Conservation (phyloP, 2,113 vertebrate species). For the Semicossyphus pulcher region DNA sequence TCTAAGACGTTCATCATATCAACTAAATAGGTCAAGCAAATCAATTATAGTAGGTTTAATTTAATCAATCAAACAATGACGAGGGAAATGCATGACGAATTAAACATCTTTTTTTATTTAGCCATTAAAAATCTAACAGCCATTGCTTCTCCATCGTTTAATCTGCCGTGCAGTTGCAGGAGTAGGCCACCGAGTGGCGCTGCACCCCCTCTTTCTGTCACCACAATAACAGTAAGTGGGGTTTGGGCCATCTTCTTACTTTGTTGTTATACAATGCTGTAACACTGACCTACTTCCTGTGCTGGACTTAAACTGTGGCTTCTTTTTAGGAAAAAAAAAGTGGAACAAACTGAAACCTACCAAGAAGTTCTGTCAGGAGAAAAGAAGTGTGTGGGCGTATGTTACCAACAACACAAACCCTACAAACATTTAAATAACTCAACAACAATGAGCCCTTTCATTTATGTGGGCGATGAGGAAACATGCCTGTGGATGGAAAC, state of each 20-base stretch:
- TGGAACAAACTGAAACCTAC: neutral
- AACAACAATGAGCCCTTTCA: neutral
- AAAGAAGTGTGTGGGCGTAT: neutral
- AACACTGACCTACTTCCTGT: conserved; percentile 61
- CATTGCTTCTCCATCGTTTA: too few relatives aligned
- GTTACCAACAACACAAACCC: neutral
- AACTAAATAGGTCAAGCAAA: too few relatives aligned
- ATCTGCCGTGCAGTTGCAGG: neutral
- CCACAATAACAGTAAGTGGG: neutral
- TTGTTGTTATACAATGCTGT: conserved; percentile 47
- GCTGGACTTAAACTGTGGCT: neutral
- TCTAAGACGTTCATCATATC: too few relatives aligned
- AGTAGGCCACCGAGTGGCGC: conserved; percentile 29
- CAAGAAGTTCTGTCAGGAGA: neutral
- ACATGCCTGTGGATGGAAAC: neutral
- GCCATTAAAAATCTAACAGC: too few relatives aligned
- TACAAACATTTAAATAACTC: too few relatives aligned
- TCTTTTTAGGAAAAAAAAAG: neutral
- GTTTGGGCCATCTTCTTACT: conserved; percentile 26
- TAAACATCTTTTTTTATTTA: too few relatives aligned
- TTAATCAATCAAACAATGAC: too few relatives aligned
- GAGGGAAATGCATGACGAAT: too few relatives aligned
- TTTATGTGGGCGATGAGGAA: too few relatives aligned
- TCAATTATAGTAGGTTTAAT: too few relatives aligned
- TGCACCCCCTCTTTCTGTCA: neutral